Percentiles rank a stretch among this genome's conserved stretches.
phyloP scores from a whole-genome alignment of 2,888 invertebrate genomes.

The Drosophila diplacantha region DNA sequence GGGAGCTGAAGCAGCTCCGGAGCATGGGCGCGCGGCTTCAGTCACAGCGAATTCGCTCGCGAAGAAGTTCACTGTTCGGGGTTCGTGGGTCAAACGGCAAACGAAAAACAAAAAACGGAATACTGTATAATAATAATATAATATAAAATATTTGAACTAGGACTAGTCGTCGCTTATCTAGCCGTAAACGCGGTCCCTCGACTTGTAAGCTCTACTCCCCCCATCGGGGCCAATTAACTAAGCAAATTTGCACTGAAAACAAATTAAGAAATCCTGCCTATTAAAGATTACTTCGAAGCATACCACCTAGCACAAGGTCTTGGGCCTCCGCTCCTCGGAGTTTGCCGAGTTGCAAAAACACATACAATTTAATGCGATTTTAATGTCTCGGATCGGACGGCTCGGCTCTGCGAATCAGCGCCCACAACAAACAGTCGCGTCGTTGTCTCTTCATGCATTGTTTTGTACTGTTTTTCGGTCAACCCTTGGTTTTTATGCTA shows the following conservation, averaged over 20 bases:
- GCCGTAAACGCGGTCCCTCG: neutral
- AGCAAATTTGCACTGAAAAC: constrained; percentile 13
- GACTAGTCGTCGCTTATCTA: constrained; percentile 13
- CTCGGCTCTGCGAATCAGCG: constrained; percentile 26
- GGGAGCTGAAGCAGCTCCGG: neutral
- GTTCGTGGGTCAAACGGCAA: constrained; percentile 19
- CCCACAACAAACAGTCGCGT: constrained; percentile 48
- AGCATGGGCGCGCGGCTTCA: constrained; percentile 4
- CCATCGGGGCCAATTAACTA: constrained; percentile 13
- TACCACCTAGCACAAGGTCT: constrained; percentile 28
- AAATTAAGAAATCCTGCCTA: constrained; percentile 17
- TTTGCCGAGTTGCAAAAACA: constrained; percentile 4
- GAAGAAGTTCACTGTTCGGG: constrained; percentile 22
- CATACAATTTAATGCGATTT: constrained; percentile 44
- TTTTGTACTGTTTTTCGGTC: constrained; percentile 29
- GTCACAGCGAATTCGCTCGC: constrained; percentile 33
- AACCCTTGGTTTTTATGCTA: constrained; percentile 11
- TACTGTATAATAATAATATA: no score
- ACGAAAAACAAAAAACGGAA: constrained; percentile 3
- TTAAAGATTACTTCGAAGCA: neutral
- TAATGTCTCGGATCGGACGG: constrained; percentile 43
- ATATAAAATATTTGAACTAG: constrained; percentile 6
- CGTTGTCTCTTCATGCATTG: constrained; percentile 29
- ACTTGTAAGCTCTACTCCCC: constrained; percentile 4
- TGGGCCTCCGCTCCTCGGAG: constrained; percentile 22